Base-by-base conservation (phyloP, 2,797 vertebrate species). In the Lepus townsendii region DNA sequence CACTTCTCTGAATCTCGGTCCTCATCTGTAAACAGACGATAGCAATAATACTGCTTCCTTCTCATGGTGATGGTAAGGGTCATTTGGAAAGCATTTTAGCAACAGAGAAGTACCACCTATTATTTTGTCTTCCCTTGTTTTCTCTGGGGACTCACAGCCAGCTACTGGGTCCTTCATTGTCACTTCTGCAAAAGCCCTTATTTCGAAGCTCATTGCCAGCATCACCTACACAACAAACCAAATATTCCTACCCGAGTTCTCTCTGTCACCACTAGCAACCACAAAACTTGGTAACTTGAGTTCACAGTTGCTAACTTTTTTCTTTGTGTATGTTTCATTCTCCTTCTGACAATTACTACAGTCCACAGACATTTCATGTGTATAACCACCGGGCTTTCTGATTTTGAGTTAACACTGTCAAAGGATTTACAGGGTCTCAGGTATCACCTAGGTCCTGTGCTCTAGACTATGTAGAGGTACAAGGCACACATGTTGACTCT, bases 381-480 rank as follows among this genome's bases (percentile, higher is more conserved):
- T 60, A 20, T 77, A 76, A 68, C 17, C 73, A 65, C 52, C 83
- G 73, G 77, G 60, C 50, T 90, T 50, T 90, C 42, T 91, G 78
- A 24, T 77, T 89, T 93, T 65, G 26, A 83, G 54, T 47, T 63
- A 83, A 71, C 22, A 62, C 16, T 77, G 66, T 63, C 87, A 35
- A 5, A 79, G 78, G 92, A 78, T 87, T 93, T 80, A 96, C 93
- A 92, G 93, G 0, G 0, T 92, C 85, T 90, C 20, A 68, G 71
- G 76, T 71, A 57, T 69, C 54, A 66, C 47, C 16, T 22, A 95
- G 50, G 26, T 89, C 17, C 5, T 88, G 35, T 32, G n/a, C 82
- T 91, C 5, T 65, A 84, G 35, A 80, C 87, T 85, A 95, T 90
- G 32, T 16, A 14, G 72, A 96, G 80, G 57, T 62, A 32, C 11